These are phyloP conservation scores for Phyllotreta cruciferae DNA, from an alignment of 2,888 invertebrate genomes.

Conservation along the genomic window DNA sequence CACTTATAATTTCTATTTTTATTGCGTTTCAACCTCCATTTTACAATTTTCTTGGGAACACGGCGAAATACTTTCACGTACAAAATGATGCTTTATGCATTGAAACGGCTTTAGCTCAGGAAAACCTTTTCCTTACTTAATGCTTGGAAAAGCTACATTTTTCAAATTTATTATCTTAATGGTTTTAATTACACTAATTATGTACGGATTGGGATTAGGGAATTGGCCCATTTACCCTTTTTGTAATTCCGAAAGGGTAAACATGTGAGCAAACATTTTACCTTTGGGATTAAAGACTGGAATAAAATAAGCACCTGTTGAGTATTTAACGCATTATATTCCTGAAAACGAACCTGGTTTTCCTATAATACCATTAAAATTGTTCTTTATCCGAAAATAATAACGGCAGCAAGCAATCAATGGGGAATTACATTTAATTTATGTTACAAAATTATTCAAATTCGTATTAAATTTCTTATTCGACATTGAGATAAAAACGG, in stretches of 20 bases:
- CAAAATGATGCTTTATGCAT: conserved; percentile 23
- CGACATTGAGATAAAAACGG: too few relatives aligned
- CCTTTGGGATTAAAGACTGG: conserved; percentile 20
- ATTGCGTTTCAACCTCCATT: conserved; percentile 3
- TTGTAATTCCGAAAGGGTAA: conserved; percentile 23
- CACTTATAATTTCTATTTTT: too few relatives aligned
- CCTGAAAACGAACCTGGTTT: too few relatives aligned
- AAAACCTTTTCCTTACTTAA: not conserved
- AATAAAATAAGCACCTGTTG: conserved; percentile 26
- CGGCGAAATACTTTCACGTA: conserved; percentile 12
- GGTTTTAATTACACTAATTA: conserved; percentile 19
- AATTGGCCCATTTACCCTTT: conserved; percentile 22
- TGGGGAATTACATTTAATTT: too few relatives aligned
- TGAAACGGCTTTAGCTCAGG: too few relatives aligned
- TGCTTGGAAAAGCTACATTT: not conserved
- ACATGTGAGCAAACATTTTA: conserved; percentile 21
- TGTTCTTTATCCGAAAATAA: too few relatives aligned
- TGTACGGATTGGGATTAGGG: conserved; percentile 19
- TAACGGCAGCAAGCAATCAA: too few relatives aligned
- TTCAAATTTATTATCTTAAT: conserved; percentile 23
- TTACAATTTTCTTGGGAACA: conserved; percentile 23
- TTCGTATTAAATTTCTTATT: too few relatives aligned
- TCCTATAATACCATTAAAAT: too few relatives aligned
- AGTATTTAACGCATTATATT: conserved; percentile 14
- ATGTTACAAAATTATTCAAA: too few relatives aligned